These are phyloP conservation scores for Neoitamus cyanurus DNA, from an alignment of 2,888 invertebrate genomes.

Conservation along the genomic window DNA sequence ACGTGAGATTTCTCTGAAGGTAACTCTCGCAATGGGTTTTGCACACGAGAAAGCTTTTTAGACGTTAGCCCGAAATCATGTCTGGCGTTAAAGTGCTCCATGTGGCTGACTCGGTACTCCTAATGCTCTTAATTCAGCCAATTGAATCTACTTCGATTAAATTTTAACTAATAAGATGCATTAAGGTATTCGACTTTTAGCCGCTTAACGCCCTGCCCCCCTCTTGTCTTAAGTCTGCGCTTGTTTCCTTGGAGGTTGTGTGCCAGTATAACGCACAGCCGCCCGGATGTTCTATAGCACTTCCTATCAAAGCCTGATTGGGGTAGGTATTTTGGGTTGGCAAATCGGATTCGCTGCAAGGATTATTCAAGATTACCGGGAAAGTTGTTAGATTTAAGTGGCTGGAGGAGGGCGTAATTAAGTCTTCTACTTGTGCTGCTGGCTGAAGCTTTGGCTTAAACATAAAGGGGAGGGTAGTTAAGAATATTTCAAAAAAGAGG, in stretches of 20 bases:
- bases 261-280: neutral
- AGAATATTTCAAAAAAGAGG: neutral
- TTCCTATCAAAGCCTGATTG: neutral
- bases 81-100: neutral
- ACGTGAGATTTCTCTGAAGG: neutral
- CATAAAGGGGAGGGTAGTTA: neutral
- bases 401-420: neutral
- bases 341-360: neutral
- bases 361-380: neutral
- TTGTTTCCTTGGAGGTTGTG: neutral
- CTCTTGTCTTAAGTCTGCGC: neutral
- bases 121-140: neutral
- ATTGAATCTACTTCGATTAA: slow-evolving; percentile 7
- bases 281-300: neutral
- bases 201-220: neutral
- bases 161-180: slow-evolving; percentile 8
- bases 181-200: neutral
- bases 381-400: neutral
- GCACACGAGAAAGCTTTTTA: slow-evolving; percentile 27
- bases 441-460: neutral
- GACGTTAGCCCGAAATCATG: neutral
- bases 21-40: slow-evolving; percentile 1
- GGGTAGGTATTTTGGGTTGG: neutral
- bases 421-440: neutral
- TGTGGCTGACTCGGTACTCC: neutral